Conservation (phyloP, 2,888 invertebrate species). For the Salticus scenicus region DNA sequence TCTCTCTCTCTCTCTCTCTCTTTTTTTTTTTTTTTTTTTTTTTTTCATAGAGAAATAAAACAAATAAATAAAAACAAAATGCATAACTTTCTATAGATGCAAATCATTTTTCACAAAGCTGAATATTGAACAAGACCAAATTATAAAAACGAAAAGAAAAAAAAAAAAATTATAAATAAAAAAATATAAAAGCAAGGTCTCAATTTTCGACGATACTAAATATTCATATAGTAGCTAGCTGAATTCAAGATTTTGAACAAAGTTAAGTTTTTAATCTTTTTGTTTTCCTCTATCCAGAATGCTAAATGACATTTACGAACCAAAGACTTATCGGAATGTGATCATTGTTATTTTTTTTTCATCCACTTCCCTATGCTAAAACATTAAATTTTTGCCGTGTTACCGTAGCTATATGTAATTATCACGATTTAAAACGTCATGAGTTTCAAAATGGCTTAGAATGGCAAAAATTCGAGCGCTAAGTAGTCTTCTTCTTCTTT, state of each 20-base stretch:
- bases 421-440: constrained; percentile 34
- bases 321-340: constrained; percentile 21
- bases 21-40: no score
- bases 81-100: no score
- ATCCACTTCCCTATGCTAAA: neutral
- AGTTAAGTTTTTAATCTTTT: neutral
- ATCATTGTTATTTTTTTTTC: constrained; percentile 3
- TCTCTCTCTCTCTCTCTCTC: no score
- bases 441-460: constrained; percentile 30
- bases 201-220: neutral
- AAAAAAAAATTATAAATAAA: no score
- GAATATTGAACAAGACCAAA: no score
- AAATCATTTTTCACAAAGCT: no score
- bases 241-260: neutral
- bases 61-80: no score
- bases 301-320: constrained; percentile 20
- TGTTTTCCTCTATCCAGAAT: neutral
- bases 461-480: constrained; percentile 42
- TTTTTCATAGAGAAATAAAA: no score
- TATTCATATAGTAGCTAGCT: neutral
- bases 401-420: constrained; percentile 40
- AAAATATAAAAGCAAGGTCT: neutral
- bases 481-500: constrained; percentile 28
- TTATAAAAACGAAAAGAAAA: no score
- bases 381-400: constrained; percentile 29